Percentiles rank a stretch among this genome's conserved stretches.
These are phyloP conservation scores for Bovichtus diacanthus DNA, from an alignment of 2,797 vertebrate species.

Conservation along the genomic window DNA sequence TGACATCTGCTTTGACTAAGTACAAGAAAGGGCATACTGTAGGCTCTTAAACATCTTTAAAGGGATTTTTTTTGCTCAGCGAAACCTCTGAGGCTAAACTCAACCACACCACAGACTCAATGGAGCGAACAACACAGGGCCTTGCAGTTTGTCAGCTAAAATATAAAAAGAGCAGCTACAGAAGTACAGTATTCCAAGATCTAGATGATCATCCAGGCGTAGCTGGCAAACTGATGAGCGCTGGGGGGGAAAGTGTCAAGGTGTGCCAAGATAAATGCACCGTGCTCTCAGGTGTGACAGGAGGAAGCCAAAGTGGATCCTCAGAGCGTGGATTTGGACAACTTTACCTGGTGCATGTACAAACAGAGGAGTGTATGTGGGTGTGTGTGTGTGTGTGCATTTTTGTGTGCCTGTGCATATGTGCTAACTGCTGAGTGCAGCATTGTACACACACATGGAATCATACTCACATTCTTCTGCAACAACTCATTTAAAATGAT, in stretches of 20 bases:
- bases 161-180: slow-evolving; percentile 31
- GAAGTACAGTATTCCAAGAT: slow-evolving; percentile 28
- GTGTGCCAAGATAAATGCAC: slow-evolving; percentile 55
- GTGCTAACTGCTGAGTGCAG: neutral
- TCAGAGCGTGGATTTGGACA: slow-evolving; percentile 33
- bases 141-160: slow-evolving; percentile 46
- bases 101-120: slow-evolving; percentile 9
- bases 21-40: slow-evolving; percentile 13
- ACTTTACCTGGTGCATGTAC: slow-evolving; percentile 6
- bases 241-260: slow-evolving; percentile 34
- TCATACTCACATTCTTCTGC: neutral
- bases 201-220: slow-evolving; percentile 53
- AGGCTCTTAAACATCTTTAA: slow-evolving; percentile 12
- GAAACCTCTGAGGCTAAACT: slow-evolving; percentile 32
- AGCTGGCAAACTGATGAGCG: slow-evolving; percentile 50
- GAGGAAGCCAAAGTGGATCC: slow-evolving; percentile 13
- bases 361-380: neutral
- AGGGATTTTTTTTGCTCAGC: slow-evolving; percentile 13
- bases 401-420: neutral
- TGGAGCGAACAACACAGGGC: slow-evolving; percentile 28
- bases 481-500: neutral
- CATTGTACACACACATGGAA: neutral
- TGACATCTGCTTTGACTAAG: slow-evolving; percentile 13
- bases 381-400: neutral
- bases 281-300: slow-evolving; percentile 38